Conservation (phyloP, 2,888 invertebrate genomes). For the Zhengitettix transpicula region DNA sequence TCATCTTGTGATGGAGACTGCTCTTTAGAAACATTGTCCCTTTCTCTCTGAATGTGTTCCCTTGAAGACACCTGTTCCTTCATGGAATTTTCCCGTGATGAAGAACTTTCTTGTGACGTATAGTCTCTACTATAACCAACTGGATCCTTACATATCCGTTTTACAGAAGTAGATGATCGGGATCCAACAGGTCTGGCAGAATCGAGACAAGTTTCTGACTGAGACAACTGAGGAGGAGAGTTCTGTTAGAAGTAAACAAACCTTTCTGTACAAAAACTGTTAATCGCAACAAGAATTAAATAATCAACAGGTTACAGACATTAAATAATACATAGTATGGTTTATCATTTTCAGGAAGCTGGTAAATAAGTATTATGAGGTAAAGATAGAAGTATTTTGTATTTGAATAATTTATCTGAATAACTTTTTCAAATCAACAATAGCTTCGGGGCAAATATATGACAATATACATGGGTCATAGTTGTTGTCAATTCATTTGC, state of each 20-base stretch:
- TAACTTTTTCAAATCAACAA: too few species aligned
- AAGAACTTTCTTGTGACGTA: background rate
- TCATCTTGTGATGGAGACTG: slow-evolving; percentile 37
- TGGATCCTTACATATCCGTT: background rate
- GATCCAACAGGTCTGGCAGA: slow-evolving; percentile 7
- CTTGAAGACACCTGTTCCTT: background rate
- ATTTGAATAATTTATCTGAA: too few species aligned
- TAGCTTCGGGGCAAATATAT: too few species aligned
- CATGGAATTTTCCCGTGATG: background rate
- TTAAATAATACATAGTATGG: too few species aligned
- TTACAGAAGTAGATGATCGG: background rate
- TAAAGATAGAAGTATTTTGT: too few species aligned
- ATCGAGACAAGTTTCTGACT: slow-evolving; percentile 32
- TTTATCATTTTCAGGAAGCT: too few species aligned
- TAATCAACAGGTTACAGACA: too few species aligned
- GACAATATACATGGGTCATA: too few species aligned
- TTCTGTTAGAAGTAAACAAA: background rate
- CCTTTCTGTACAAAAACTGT: too few species aligned
- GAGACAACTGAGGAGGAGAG: slow-evolving; percentile 27
- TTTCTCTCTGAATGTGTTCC: background rate
- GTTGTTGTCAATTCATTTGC: too few species aligned
- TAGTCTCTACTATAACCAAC: background rate
- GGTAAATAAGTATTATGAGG: too few species aligned
- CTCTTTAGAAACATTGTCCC: background rate
- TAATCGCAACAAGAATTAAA: too few species aligned